phyloP scores from a whole-genome alignment of 2,888 invertebrate species.

The Campoplex capitator region DNA sequence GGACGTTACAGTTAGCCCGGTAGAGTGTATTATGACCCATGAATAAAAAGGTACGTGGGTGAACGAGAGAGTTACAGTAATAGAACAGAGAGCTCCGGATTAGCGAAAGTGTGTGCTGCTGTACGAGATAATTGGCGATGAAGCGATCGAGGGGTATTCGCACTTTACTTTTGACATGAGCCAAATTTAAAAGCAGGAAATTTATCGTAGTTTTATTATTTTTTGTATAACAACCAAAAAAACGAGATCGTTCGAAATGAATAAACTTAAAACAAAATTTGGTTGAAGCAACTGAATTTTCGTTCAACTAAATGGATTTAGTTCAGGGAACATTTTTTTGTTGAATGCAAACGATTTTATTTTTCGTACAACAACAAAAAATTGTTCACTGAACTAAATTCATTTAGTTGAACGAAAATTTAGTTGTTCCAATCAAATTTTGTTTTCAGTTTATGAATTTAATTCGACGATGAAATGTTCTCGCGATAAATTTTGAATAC shows the following conservation, averaged over 20 bases:
- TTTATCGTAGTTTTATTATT: background rate
- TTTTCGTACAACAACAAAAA: too few relatives aligned
- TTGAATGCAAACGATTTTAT: too few relatives aligned
- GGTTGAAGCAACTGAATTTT: too few relatives aligned
- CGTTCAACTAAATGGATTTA: too few relatives aligned
- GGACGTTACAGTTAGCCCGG: constrained; percentile 65
- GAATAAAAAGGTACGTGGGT: constrained; percentile 60
- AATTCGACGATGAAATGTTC: background rate
- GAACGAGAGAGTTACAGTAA: constrained; percentile 43
- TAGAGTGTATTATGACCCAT: constrained; percentile 35
- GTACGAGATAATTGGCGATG: constrained; percentile 45
- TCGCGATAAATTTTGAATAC: background rate
- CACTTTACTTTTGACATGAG: constrained; percentile 9
- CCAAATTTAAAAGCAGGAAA: background rate
- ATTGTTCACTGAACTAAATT: too few relatives aligned
- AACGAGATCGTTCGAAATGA: too few relatives aligned
- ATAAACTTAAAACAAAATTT: too few relatives aligned
- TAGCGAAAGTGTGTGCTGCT: constrained; percentile 35
- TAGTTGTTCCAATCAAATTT: too few relatives aligned
- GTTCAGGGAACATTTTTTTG: too few relatives aligned
- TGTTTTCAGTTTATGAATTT: background rate
- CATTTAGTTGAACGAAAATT: too few relatives aligned
- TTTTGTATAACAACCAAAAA: too few relatives aligned
- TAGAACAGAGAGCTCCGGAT: constrained; percentile 49
- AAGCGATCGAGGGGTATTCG: constrained; percentile 51